Evolutionary conservation across 2,113 vertebrate species (phyloP).

Genomic region (Mola mola): DNA sequence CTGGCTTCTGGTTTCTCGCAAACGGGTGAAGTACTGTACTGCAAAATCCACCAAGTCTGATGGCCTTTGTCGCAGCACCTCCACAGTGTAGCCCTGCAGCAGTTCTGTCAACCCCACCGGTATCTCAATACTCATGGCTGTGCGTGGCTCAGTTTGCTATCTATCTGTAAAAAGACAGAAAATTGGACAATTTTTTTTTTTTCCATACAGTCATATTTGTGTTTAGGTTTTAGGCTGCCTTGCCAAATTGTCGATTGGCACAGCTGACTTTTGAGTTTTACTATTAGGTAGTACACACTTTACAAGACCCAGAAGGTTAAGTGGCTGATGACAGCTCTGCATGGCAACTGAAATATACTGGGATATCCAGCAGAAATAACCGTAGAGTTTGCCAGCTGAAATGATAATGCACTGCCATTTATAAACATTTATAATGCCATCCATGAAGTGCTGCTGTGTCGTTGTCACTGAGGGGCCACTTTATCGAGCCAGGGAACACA

Average conservation of each 20-base stretch:
- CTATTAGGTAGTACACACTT: neutral
- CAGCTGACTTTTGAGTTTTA: constrained; percentile 24
- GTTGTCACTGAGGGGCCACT: constrained; percentile 40
- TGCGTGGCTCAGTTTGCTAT: constrained; percentile 55
- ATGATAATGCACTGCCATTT: neutral
- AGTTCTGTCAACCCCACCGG: constrained; percentile 95
- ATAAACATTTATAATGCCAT: constrained; percentile 14
- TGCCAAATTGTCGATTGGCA: constrained; percentile 14
- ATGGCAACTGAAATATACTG: neutral
- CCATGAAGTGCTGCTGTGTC: constrained; percentile 30
- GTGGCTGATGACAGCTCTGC: constrained; percentile 24
- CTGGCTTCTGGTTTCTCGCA: constrained; percentile 86
- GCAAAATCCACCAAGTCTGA: constrained; percentile 94
- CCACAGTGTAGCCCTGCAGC: constrained; percentile 97
- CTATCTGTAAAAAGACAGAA: constrained; percentile 34
- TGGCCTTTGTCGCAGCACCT: constrained; percentile 93
- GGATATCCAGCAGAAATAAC: neutral
- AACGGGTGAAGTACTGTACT: constrained; percentile 93
- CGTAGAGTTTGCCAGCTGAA: constrained; percentile 14
- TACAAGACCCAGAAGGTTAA: constrained; percentile 4
- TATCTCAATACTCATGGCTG: constrained; percentile 95
- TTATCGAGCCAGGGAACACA: constrained; percentile 56
- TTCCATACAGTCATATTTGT: constrained; percentile 26
- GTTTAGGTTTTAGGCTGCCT: constrained; percentile 16
- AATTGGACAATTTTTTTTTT: constrained; percentile 2